Evolutionary conservation across 1,140 invertebrate species (phyloP), one percentile per base, ranked within the genome.

Genomic region (Eriosoma lanigerum): DNA sequence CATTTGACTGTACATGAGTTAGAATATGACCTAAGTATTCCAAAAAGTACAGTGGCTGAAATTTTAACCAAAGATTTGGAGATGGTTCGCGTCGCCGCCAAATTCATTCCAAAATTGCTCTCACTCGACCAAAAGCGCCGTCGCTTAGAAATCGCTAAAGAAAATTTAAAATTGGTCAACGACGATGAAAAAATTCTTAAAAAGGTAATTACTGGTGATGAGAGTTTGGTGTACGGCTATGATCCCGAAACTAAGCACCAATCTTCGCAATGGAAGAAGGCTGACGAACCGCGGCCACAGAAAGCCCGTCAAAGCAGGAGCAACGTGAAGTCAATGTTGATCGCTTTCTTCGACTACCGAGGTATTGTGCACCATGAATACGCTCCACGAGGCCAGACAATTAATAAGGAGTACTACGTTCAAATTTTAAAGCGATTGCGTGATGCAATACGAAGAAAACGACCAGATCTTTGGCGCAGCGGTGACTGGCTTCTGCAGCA

Each of bases 221-320:
- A 82, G 21, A 8, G 8, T 9, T 84, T 81, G 82, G 68, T 83
- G 52, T 75, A 32, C 15, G 81, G 82, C 21, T 78, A 83, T 29
- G 82, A 81, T 56, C 81, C 81, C 10, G 82, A 84, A 82, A 83
- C 82, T 15, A 84, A 83, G 52, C 75, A 48, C 0, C 81, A 83
- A 32, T 81, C 72, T 24, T 66, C 81, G 50, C 68, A 83, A 29
- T 83, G 82, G 80, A 29, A 64, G 29, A n/a, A n/a, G n/a, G n/a
- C n/a, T n/a, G n/a, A n/a, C n/a, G n/a, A n/a, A n/a, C n/a, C n/a
- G n/a, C n/a, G n/a, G n/a, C n/a, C n/a, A n/a, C n/a, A n/a, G n/a
- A n/a, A n/a, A n/a, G n/a, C n/a, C n/a, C n/a, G n/a, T n/a, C n/a
- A n/a, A n/a, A n/a, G n/a, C n/a, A n/a, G n/a, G n/a, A n/a, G n/a